A percentile compares a stretch with the other conserved stretches of the same genome.
Evolutionary conservation across 2,797 vertebrate genomes (phyloP).

Genomic region (Stomatorhinus walkeri): DNA sequence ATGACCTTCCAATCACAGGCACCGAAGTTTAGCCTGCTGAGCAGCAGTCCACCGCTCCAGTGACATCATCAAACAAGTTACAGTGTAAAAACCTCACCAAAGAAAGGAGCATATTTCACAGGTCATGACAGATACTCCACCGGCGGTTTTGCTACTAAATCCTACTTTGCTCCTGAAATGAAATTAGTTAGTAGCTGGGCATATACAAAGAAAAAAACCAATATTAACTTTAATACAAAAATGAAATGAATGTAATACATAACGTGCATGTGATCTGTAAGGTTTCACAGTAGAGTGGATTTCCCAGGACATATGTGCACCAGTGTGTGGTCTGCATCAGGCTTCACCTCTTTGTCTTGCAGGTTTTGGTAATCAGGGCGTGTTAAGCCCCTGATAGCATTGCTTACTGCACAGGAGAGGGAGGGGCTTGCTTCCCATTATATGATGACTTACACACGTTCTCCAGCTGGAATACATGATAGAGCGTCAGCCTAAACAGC

Average conservation of each 20-base stretch:
- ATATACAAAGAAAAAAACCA: neutral
- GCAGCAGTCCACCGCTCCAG: neutral
- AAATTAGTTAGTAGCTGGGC: neutral
- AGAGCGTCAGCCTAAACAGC: too few relatives aligned
- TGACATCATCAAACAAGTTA: neutral
- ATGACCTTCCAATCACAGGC: neutral
- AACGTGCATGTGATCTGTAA: neutral
- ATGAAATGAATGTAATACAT: neutral
- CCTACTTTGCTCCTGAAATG: neutral
- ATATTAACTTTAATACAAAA: neutral
- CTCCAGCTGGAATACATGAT: conserved; percentile 13
- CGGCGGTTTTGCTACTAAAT: neutral
- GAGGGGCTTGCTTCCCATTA: neutral
- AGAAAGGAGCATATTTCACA: neutral
- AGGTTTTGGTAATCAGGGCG: neutral
- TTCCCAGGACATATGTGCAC: neutral
- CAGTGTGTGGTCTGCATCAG: neutral
- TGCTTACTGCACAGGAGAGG: neutral
- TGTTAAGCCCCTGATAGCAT: neutral
- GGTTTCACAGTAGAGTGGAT: neutral
- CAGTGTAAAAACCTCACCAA: neutral
- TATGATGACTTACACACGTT: conserved; percentile 28
- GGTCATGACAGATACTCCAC: neutral
- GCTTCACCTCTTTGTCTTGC: neutral
- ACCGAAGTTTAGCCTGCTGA: neutral